These are phyloP conservation scores for Brachionus angularis DNA, from an alignment of 1,140 invertebrate species.

Conservation along the genomic window DNA sequence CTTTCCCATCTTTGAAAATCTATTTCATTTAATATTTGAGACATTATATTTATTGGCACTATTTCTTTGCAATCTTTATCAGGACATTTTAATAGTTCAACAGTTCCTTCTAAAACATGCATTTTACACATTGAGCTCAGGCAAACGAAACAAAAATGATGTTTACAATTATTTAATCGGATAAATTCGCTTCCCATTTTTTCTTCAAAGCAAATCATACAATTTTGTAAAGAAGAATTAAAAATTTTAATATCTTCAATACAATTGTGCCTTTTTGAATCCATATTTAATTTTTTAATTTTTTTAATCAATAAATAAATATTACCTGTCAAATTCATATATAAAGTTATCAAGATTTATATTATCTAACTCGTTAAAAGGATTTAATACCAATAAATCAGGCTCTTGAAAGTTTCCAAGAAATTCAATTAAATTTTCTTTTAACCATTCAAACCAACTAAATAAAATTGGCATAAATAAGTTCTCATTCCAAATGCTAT, in stretches of 20 bases:
- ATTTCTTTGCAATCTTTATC: not conserved
- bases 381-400: not conserved
- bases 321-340: too few species aligned
- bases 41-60: not conserved
- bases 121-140: not conserved
- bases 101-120: not conserved
- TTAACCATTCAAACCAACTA: not conserved
- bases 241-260: not conserved
- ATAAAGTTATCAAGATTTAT: too few species aligned
- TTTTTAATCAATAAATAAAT: too few species aligned
- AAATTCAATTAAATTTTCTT: not conserved
- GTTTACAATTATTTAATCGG: not conserved
- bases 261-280: not conserved
- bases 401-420: not conserved
- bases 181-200: not conserved
- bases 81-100: not conserved
- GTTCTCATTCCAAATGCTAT: not conserved
- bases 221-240: not conserved
- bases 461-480: not conserved
- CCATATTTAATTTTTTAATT: not conserved
- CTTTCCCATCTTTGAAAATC: not conserved
- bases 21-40: not conserved
- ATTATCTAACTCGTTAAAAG: not conserved
- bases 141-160: not conserved
- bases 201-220: not conserved